Evolutionary conservation across 2,888 invertebrate genomes (phyloP).

Genomic region (Synergus laeviventris): DNA sequence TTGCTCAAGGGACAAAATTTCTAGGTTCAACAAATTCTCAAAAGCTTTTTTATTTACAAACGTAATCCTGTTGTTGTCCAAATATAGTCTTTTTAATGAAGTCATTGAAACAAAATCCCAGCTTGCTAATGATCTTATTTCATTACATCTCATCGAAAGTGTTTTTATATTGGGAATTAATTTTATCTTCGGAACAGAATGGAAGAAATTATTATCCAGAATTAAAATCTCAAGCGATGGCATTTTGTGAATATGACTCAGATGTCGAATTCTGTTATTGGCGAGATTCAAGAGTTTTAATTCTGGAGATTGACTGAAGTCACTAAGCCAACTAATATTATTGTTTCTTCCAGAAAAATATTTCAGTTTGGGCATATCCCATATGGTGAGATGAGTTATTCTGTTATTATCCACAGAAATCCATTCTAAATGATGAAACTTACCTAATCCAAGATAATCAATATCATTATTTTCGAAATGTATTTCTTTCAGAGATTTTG

Average conservation of each 20-base stretch:
- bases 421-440: not conserved
- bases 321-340: conserved; percentile 31
- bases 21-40: conserved; percentile 3
- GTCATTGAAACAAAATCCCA: not conserved
- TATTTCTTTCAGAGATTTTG: conserved; percentile 13
- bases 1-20: not conserved
- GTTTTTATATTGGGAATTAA: conserved; percentile 7
- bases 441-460: not conserved
- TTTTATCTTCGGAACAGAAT: conserved; percentile 13
- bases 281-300: conserved; percentile 7
- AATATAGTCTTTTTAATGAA: not conserved
- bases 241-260: conserved; percentile 29
- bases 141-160: conserved; percentile 16
- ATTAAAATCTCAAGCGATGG: not conserved
- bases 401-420: conserved; percentile 7
- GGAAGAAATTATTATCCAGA: conserved; percentile 28
- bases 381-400: not conserved
- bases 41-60: not conserved
- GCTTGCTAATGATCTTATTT: not conserved
- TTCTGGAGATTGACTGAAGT: conserved; percentile 8
- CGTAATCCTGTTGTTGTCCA: conserved; percentile 27
- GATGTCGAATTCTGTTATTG: conserved; percentile 13
- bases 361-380: not conserved
- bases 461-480: conserved; percentile 33
- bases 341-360: not conserved